Evolutionary conservation across 2,888 invertebrate genomes (phyloP).

Genomic region (Sarcophaga rosellei): DNA sequence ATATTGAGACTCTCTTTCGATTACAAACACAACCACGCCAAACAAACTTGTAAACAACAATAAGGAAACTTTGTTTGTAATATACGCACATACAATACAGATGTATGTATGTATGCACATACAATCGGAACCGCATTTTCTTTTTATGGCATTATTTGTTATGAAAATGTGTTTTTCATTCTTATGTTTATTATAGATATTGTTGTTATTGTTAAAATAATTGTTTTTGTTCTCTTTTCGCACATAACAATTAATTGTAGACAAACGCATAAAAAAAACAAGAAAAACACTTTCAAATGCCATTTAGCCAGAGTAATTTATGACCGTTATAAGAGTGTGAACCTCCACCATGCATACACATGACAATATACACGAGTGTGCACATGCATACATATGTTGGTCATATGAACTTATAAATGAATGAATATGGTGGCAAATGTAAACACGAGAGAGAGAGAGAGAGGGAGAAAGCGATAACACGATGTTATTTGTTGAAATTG

Average conservation of each 20-base stretch:
- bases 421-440: no score
- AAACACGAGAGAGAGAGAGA: no score
- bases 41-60: slow-evolving; percentile 14
- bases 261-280: neutral
- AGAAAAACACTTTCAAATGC: neutral
- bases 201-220: no score
- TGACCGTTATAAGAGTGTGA: slow-evolving; percentile 3
- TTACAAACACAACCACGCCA: neutral
- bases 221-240: slow-evolving; percentile 4
- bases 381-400: slow-evolving; percentile 16
- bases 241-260: slow-evolving; percentile 29
- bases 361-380: no score
- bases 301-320: slow-evolving; percentile 2
- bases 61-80: neutral
- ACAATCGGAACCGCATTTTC: neutral
- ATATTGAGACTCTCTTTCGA: neutral
- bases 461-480: no score
- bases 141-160: neutral
- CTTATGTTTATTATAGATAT: neutral
- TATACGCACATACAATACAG: no score
- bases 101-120: no score
- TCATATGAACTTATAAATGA: slow-evolving; percentile 1
- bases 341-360: neutral
- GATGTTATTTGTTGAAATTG: neutral
- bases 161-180: slow-evolving; percentile 25